Conservation (phyloP, 2,113 vertebrate genomes). For the Diglossa brunneiventris region DNA sequence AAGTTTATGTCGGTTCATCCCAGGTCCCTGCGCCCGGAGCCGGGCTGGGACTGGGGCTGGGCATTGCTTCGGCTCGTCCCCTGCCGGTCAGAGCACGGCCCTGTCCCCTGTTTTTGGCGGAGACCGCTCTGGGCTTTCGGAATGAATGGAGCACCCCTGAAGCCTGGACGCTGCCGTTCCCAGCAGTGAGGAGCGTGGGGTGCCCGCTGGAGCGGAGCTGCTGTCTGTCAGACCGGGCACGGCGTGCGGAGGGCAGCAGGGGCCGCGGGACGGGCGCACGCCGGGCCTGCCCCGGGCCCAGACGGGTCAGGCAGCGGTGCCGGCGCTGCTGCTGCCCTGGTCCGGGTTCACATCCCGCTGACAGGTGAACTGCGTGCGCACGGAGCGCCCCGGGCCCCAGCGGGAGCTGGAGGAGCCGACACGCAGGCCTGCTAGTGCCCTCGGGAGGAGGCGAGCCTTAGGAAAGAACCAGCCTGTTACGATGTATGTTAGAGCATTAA, state of each 20-base stretch:
- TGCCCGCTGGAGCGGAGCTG: not conserved
- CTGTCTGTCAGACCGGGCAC: not conserved
- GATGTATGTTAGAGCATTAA: fast-evolving
- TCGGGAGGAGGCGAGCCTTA: not conserved
- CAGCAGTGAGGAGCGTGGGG: not conserved
- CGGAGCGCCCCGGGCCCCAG: not conserved
- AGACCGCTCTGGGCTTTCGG: fast-evolving
- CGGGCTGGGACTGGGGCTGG: not conserved
- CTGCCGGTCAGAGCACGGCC: not conserved
- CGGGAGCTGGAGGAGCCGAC: not conserved
- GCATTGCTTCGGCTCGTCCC: not conserved
- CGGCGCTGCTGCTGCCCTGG: not conserved
- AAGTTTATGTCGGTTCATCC: not conserved
- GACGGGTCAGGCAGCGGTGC: not conserved
- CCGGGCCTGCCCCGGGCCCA: not conserved
- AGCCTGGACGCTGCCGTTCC: not conserved
- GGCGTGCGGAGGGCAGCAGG: too few relatives aligned
- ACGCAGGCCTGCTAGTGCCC: fast-evolving
- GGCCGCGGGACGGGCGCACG: not conserved
- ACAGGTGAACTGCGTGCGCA: fast-evolving
- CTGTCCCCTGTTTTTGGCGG: too few relatives aligned
- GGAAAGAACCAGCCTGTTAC: not conserved
- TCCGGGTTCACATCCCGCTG: not conserved
- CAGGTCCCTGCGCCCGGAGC: not conserved
- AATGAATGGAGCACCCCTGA: not conserved